These are phyloP conservation scores for Deroptyus accipitrinus DNA, from an alignment of 2,113 vertebrate genomes.

Conservation along the genomic window DNA sequence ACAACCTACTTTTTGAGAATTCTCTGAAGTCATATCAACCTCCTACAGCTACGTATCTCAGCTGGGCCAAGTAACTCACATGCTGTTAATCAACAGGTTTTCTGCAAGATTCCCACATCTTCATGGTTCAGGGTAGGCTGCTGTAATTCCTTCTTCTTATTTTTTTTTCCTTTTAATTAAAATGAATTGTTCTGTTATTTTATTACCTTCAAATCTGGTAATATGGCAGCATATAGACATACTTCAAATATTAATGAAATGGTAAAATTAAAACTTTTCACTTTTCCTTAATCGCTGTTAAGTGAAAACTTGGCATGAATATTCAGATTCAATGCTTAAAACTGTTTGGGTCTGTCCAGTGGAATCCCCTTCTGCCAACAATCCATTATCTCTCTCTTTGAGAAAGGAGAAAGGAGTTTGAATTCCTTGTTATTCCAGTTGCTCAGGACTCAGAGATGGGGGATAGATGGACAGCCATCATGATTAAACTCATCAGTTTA, in stretches of 20 bases:
- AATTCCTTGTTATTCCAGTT: not conserved
- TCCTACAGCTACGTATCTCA: not conserved
- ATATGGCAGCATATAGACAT: not conserved
- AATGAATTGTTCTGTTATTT: not conserved
- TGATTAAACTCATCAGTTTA: not conserved
- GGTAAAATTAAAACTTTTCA: not conserved
- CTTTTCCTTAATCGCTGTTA: not conserved
- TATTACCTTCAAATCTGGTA: not conserved
- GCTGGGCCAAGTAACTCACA: not conserved
- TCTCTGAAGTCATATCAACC: not conserved
- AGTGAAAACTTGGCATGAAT: not conserved
- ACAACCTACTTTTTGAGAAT: not conserved
- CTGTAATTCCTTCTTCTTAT: not conserved
- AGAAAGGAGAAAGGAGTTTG: not conserved
- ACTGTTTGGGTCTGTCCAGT: not conserved
- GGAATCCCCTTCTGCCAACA: not conserved
- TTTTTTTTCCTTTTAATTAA: not conserved
- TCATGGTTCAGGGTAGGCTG: not conserved
- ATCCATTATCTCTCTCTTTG: not conserved
- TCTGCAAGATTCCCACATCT: not conserved
- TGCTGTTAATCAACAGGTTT: not conserved
- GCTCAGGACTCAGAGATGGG: not conserved
- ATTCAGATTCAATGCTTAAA: not conserved
- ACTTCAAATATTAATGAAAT: not conserved
- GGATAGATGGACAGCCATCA: not conserved